Base-by-base conservation (phyloP, 2,888 invertebrate genomes). In the Drosophila pegasa region DNA sequence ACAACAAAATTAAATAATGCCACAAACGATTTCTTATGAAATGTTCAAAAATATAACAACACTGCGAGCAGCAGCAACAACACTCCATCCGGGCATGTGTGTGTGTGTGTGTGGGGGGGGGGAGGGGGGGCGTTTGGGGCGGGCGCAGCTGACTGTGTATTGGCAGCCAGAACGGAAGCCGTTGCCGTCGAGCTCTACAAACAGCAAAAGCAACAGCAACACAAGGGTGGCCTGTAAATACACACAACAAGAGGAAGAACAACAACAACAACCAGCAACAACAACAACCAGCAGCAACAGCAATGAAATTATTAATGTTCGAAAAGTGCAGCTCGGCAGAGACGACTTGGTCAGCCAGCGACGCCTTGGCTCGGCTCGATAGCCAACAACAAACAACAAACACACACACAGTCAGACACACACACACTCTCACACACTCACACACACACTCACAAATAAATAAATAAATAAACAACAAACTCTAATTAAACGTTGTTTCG, bases 251-350 rank as follows among this genome's bases (percentile, higher is more conserved):
- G 29, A 5, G 2, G 29, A 29, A 29, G 29, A 29, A 29, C 7
- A 29, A 29, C 7, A 5, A 29, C 7, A 40, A 25, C 6, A 45
- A 51, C 16, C 18, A 58, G 22, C 16, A 27, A 41, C 54, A 64
- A 20, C 35, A 67, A 12, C 27, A 62, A 8, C 37, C 52, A 72
- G 51, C 51, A 63, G 40, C 65, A 69, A 9, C 50, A 51, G n/a
- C 60, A 83, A 83, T 86, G 80, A 83, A 83, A 86, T 86, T 83
- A 83, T 83, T 83, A 83, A 86, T 86, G 83, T 78, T 74, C 75
- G 67, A 73, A 71, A 82, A 80, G 59, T 85, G 82, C 85, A 83
- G 78, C 45, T 62, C 45, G 4, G n/a, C 10, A 35, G 22, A 1
- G 50, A 33, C 57, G 27, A 43, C 54, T 66, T 69, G 60, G 61